Evolutionary conservation across 92 coral and sea anemone genomes (phyloP).

Genomic region (Scolanthus callimorphus): DNA sequence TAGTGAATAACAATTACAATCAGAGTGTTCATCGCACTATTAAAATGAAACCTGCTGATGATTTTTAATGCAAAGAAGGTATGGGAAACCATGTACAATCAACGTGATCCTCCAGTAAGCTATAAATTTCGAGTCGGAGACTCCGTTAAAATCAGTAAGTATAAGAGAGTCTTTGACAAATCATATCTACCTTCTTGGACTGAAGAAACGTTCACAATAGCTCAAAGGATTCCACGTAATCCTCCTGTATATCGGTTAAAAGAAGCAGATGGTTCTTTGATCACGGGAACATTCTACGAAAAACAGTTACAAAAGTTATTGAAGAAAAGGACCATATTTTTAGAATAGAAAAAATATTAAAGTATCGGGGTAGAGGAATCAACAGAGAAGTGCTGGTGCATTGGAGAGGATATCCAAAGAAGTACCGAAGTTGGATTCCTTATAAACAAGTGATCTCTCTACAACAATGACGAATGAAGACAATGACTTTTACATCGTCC

Average conservation of each 20-base stretch:
- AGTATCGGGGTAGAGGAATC: too few relatives aligned
- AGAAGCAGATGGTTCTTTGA: conserved; percentile 6
- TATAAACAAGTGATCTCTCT: background rate
- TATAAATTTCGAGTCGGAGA: conserved; percentile 3
- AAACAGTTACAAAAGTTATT: conserved; percentile 7
- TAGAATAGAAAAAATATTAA: too few relatives aligned
- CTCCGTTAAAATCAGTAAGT: conserved; percentile 9
- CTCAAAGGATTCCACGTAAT: background rate
- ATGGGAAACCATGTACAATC: background rate
- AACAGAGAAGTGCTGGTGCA: too few relatives aligned
- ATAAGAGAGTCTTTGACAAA: conserved; percentile 4
- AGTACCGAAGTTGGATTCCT: too few relatives aligned
- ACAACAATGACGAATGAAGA: background rate
- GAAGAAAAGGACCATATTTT: too few relatives aligned
- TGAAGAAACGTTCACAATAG: conserved; percentile 11
- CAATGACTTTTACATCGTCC: conserved; percentile 9
- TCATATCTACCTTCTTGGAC: conserved; percentile 16
- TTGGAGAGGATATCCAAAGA: too few relatives aligned
- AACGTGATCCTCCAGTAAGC: background rate
- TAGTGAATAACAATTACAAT: conserved; percentile 39
- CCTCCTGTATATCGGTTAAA: conserved; percentile 18
- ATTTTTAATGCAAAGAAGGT: background rate
- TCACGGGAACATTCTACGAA: conserved; percentile 21
- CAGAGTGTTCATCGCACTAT: conserved; percentile 22
- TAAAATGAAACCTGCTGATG: too few relatives aligned